These are phyloP conservation scores for Picus viridis DNA, from an alignment of 2,797 vertebrate species.

Conservation along the genomic window DNA sequence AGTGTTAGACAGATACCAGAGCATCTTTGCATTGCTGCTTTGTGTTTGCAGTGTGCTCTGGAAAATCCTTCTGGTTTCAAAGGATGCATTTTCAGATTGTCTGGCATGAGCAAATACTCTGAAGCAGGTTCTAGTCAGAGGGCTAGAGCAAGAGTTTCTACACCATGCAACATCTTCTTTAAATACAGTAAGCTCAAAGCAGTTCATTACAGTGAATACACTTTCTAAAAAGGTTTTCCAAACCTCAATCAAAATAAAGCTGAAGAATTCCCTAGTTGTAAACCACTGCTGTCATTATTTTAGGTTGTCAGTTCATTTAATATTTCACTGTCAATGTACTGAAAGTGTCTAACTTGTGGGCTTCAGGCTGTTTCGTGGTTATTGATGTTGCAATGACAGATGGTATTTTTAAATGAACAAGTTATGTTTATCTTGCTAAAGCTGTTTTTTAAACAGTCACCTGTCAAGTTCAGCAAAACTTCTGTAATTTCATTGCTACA, in stretches of 20 bases:
- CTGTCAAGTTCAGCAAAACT: not conserved
- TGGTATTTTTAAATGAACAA: slow-evolving; percentile 8
- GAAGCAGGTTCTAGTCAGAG: slow-evolving; percentile 20
- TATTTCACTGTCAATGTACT: not conserved
- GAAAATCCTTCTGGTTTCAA: not conserved
- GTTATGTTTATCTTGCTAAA: not conserved
- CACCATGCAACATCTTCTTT: not conserved
- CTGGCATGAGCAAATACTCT: not conserved
- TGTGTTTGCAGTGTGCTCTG: not conserved
- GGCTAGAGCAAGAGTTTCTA: not conserved
- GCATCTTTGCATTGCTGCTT: not conserved
- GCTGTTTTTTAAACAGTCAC: not conserved
- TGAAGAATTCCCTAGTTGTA: not conserved
- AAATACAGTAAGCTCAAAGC: not conserved
- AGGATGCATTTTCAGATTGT: not conserved
- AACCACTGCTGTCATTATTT: not conserved
- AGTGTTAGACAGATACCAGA: not conserved
- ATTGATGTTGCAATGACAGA: slow-evolving; percentile 12
- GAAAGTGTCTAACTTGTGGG: not conserved
- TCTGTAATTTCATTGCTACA: not conserved
- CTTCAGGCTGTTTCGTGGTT: not conserved
- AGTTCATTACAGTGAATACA: not conserved
- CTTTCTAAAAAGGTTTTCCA: not conserved
- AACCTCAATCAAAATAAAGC: not conserved
- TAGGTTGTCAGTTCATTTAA: not conserved